These are phyloP conservation scores for Enoplolaimus lenunculus DNA, from an alignment of 2,888 invertebrate genomes.

Conservation along the genomic window DNA sequence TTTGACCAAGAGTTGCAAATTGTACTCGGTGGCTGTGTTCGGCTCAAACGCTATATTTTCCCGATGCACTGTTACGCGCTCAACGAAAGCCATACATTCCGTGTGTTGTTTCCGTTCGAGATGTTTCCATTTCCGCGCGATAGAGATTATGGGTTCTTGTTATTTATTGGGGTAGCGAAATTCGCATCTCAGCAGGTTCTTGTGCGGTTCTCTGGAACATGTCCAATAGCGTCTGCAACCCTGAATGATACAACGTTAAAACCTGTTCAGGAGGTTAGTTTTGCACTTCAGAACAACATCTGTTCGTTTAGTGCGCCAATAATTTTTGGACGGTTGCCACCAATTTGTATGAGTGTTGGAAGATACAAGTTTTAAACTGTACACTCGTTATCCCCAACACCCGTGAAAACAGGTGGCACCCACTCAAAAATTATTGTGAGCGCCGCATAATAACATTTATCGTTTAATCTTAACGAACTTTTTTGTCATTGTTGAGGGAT, in stretches of 20 bases:
- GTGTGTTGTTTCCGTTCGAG: slow-evolving; percentile 18
- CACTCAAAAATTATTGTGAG: no score
- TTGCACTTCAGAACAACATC: no score
- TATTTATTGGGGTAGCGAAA: slow-evolving; percentile 10
- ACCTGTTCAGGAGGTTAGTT: slow-evolving; percentile 18
- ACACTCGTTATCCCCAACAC: no score
- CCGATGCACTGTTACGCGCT: slow-evolving; percentile 23
- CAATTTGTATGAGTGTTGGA: no score
- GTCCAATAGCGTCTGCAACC: slow-evolving; percentile 13
- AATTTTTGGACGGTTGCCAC: no score
- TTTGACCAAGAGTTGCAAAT: slow-evolving; percentile 19
- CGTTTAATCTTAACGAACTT: no score
- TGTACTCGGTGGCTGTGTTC: slow-evolving; percentile 4
- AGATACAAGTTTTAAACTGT: no score
- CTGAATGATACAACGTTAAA: neutral
- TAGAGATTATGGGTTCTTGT: slow-evolving; percentile 15
- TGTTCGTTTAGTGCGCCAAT: no score
- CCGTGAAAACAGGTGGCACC: no score
- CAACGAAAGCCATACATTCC: slow-evolving; percentile 19
- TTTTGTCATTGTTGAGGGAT: no score
- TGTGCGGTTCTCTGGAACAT: slow-evolving; percentile 19
- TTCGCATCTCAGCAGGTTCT: slow-evolving; percentile 14
- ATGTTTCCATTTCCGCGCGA: slow-evolving; percentile 6
- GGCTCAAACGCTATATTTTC: slow-evolving; percentile 5
- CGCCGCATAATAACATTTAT: no score